Conservation (phyloP, 92 coral and sea anemone genomes). For the Epizoanthus illoricatus region DNA sequence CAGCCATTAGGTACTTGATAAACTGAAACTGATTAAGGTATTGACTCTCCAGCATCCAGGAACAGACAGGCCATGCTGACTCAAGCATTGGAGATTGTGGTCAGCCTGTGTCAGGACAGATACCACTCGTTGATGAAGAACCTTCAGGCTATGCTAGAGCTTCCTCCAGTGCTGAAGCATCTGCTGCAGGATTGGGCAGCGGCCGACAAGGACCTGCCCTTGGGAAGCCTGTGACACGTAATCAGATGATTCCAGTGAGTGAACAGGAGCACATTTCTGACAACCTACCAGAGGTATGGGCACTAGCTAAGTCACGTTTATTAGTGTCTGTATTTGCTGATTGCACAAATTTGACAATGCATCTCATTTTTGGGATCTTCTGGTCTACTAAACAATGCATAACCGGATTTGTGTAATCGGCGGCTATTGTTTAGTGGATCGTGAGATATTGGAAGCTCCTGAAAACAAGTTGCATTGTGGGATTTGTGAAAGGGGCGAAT, state of each 20-base stretch:
- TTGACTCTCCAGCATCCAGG: conserved; percentile 41
- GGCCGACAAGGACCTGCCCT: conserved; percentile 3
- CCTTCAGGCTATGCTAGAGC: not conserved
- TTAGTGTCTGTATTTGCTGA: no score
- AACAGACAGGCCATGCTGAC: conserved; percentile 9
- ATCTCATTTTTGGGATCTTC: no score
- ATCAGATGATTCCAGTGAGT: conserved; percentile 21
- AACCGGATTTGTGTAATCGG: no score
- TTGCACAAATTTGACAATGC: no score
- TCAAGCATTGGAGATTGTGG: conserved; percentile 11
- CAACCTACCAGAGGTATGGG: conserved; percentile 27
- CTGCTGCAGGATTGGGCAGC: not conserved
- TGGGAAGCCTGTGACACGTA: conserved; percentile 14
- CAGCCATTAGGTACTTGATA: no score
- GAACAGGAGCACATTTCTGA: conserved; percentile 31
- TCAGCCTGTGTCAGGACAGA: conserved; percentile 19
- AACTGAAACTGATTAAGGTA: no score
- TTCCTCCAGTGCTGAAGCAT: not conserved
- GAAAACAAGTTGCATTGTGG: no score
- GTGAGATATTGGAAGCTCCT: no score
- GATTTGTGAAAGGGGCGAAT: no score
- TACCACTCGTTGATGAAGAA: not conserved
- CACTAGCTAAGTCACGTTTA: no score
- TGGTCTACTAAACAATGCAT: no score
- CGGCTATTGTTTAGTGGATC: no score